Conservation (phyloP, 2,888 invertebrate species). For the Enchytraeus crypticus region DNA sequence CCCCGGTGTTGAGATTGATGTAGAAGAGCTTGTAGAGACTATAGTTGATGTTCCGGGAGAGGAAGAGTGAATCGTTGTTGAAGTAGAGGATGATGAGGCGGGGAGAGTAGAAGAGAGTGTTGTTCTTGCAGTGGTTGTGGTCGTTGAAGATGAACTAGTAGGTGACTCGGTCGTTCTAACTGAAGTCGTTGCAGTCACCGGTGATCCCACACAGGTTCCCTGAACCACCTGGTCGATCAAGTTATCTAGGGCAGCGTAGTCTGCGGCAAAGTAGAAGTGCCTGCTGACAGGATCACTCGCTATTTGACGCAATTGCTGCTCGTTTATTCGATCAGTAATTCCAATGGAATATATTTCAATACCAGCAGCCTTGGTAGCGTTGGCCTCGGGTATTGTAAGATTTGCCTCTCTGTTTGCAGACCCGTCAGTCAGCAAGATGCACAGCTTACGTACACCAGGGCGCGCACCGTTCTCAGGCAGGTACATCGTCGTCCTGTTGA, state of each 20-base stretch:
- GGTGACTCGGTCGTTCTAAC: too few relatives aligned
- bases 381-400: background rate
- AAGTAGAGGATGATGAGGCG: too few relatives aligned
- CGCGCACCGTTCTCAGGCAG: background rate
- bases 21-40: too few relatives aligned
- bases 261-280: background rate
- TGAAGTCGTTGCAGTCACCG: too few relatives aligned
- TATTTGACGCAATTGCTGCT: background rate
- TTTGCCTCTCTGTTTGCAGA: background rate
- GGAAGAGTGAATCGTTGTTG: too few relatives aligned
- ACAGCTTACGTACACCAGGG: background rate
- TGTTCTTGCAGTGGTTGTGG: too few relatives aligned
- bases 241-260: background rate
- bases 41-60: too few relatives aligned
- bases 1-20: too few relatives aligned
- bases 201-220: constrained; percentile 3
- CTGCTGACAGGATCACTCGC: background rate
- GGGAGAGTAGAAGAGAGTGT: too few relatives aligned
- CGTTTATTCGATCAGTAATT: background rate
- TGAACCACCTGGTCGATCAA: background rate
- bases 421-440: background rate
- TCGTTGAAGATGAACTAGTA: too few relatives aligned
- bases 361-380: background rate
- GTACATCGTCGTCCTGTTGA: too few relatives aligned
- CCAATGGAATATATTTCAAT: constrained; percentile 2